Conservation (phyloP, 2,113 vertebrate genomes). For the Piprites chloris region DNA sequence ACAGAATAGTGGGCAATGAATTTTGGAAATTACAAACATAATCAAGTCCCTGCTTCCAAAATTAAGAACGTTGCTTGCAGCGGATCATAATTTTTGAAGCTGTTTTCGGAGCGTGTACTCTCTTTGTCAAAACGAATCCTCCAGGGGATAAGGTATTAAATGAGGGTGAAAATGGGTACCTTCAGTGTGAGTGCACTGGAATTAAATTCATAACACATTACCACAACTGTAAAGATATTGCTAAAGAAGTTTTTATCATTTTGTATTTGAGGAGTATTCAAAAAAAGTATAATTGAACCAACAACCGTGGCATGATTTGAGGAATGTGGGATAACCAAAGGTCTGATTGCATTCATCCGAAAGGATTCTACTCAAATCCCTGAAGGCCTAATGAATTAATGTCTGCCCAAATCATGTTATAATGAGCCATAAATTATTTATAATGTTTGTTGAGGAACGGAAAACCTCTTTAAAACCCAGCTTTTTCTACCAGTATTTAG, state of each 20-base stretch:
- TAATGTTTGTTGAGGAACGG: not conserved
- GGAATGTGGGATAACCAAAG: not conserved
- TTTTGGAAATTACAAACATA: not conserved
- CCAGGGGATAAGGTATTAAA: not conserved
- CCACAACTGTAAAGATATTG: not conserved
- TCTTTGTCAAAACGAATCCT: not conserved
- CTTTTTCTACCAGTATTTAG: not conserved
- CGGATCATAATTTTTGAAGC: not conserved
- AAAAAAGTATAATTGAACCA: conserved; percentile 19
- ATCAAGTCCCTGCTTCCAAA: not conserved
- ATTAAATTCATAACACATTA: not conserved
- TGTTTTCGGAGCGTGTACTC: not conserved
- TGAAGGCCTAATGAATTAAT: not conserved
- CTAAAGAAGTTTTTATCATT: conserved; percentile 31
- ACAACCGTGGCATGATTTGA: not conserved
- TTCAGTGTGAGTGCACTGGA: not conserved
- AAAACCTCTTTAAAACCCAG: not conserved
- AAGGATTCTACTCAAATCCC: conserved; percentile 30
- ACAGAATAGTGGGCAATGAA: not conserved
- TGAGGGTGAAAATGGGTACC: not conserved
- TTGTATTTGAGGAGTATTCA: not conserved
- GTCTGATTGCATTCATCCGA: not conserved
- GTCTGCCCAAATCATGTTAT: conserved; percentile 25
- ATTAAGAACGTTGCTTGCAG: not conserved
- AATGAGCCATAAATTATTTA: not conserved